Evolutionary conservation across 2,888 invertebrate genomes (phyloP).

Genomic region (Aricia artaxerxes): DNA sequence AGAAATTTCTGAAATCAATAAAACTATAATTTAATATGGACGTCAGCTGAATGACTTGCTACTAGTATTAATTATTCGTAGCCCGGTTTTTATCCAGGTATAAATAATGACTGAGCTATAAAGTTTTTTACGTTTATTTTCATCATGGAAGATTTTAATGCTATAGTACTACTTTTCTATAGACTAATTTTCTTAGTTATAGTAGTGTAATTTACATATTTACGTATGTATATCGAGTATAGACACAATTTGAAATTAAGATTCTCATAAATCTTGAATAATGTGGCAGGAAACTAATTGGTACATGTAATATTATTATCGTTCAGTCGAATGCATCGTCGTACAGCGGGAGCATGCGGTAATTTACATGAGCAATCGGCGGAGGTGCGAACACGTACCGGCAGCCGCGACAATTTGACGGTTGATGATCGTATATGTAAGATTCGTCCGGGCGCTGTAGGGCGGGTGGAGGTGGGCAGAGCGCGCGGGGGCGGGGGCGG

Average conservation of each 20-base stretch:
- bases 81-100: not conserved
- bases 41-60: not conserved
- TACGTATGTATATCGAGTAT: not conserved
- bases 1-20: not conserved
- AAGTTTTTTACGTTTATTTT: not conserved
- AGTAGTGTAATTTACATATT: not conserved
- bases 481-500: conserved; percentile 48
- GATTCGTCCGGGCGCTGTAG: conserved; percentile 57
- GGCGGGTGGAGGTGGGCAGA: conserved; percentile 44
- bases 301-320: not conserved
- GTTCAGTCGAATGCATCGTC: conserved; percentile 4
- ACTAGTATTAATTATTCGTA: not conserved
- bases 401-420: conserved; percentile 57
- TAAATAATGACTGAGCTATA: too few species aligned
- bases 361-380: conserved; percentile 22
- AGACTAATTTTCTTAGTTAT: not conserved
- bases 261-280: not conserved
- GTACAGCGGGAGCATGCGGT: conserved; percentile 13
- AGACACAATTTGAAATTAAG: not conserved
- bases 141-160: not conserved
- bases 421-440: conserved; percentile 70
- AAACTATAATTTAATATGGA: not conserved
- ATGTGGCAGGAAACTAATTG: not conserved
- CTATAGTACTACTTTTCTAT: not conserved
- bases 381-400: conserved; percentile 18